Conservation (phyloP, 1,140 invertebrate genomes). For the Caerostris extrusa region DNA sequence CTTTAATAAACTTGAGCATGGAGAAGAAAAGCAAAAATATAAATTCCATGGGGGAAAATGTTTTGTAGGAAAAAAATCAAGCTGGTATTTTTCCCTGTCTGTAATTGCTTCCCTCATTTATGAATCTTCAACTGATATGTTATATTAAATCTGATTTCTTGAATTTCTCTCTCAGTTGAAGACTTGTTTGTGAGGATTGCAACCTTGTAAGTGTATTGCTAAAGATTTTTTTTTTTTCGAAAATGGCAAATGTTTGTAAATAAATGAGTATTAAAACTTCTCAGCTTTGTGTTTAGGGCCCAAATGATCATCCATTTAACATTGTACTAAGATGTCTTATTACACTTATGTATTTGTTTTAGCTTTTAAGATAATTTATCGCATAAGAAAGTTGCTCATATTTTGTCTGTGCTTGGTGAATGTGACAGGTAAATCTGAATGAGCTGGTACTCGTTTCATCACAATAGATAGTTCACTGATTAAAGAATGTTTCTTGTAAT, state of each 20-base stretch:
- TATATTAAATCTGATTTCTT: conserved; percentile 63
- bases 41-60: conserved; percentile 55
- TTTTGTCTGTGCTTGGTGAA: conserved; percentile 74
- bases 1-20: conserved; percentile 50
- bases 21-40: conserved; percentile 37
- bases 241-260: conserved; percentile 77
- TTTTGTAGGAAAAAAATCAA: conserved; percentile 61
- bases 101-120: conserved; percentile 54
- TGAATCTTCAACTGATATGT: conserved; percentile 61
- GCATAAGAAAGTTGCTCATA: conserved; percentile 71
- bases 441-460: conserved; percentile 77
- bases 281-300: conserved; percentile 75
- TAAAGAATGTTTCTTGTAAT: conserved; percentile 70
- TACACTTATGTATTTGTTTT: conserved; percentile 72
- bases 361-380: conserved; percentile 77
- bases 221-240: conserved; percentile 55
- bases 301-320: conserved; percentile 76
- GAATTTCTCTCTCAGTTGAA: conserved; percentile 53
- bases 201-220: conserved; percentile 47
- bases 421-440: conserved; percentile 66
- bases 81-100: conserved; percentile 40
- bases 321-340: conserved; percentile 75
- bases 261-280: conserved; percentile 77
- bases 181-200: conserved; percentile 61
- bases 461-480: conserved; percentile 64